phyloP scores from a whole-genome alignment of 2,797 vertebrate species.

The Cichlasoma orientale region DNA sequence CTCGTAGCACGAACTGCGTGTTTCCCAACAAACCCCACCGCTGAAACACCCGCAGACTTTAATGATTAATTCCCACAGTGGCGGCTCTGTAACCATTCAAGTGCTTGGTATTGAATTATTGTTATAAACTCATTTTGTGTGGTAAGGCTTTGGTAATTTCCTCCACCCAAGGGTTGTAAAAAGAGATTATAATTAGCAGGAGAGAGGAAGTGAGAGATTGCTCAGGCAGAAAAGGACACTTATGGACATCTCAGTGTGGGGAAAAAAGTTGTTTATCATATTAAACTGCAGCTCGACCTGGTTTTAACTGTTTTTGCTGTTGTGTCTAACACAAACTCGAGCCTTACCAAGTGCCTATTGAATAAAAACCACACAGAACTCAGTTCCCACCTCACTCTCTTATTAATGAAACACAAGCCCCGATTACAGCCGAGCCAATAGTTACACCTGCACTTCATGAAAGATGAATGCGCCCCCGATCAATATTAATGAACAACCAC shows the following conservation, averaged over 20 bases:
- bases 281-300: background rate
- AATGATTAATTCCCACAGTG: slow-evolving; percentile 35
- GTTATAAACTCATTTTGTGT: slow-evolving; percentile 45
- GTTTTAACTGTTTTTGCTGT: background rate
- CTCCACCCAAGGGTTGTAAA: slow-evolving; percentile 35
- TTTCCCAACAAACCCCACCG: background rate
- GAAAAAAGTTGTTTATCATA: background rate
- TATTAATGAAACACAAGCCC: background rate
- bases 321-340: background rate
- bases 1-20: slow-evolving; percentile 14
- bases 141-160: slow-evolving; percentile 44
- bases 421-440: background rate
- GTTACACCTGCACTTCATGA: background rate
- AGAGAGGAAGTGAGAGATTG: slow-evolving; percentile 10
- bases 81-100: slow-evolving; percentile 32
- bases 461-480: background rate
- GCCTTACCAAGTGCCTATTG: slow-evolving; percentile 15
- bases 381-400: background rate
- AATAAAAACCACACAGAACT: background rate
- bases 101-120: slow-evolving; percentile 46
- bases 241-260: slow-evolving; percentile 14
- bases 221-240: slow-evolving; percentile 9
- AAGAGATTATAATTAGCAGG: slow-evolving; percentile 48
- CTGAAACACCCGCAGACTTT: background rate
- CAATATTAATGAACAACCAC: background rate